Evolutionary conservation across 2,113 vertebrate species (phyloP), one percentile per base, ranked within the genome.

Genomic region (Trichechus manatus): DNA sequence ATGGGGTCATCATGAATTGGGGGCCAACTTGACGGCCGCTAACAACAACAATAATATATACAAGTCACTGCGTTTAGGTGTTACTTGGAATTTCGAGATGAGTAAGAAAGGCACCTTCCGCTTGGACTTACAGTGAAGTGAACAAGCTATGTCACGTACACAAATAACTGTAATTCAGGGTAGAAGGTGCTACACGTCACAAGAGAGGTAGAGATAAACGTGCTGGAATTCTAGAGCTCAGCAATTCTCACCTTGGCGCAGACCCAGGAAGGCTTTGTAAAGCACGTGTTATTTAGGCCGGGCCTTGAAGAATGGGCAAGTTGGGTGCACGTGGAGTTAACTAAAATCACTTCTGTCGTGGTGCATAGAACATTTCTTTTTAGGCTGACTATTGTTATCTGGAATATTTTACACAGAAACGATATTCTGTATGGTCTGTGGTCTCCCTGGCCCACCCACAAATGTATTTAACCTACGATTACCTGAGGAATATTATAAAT

Each of bases 41-140:
- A 56, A 56, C 53, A 56, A 56, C 53, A 56, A 17, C 15, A 56
- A 17, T 13, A 53, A 66, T 68, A 68, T 68, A 63, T 25, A 33
- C 33, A 68, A 68, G 66, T 33, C 8, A 6, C 66, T 9, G 5
- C 56, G 42, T 44, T 87, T 39, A 79, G 53, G 36, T 15, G 9
- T 15, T 44, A 77, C 29, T 44, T 66, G 53, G 25, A 36, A 95
- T 88, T 95, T 93, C 83, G 74, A 53, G 83, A 88, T 29, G 11
- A 94, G 6, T 39, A 84, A 97, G 82, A 91, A 95, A 88, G 17
- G 8, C 31, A 3, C 81, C 50, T 42, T 36, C 11, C 22, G 5
- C n/a, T 64, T 53, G 50, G 47, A 56, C 29, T 93, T 93, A 11
- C 1, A 42, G 56, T 79, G 56, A 44, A 92, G n/a, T 64, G 91